Percentiles rank a stretch among this genome's conserved stretches.
phyloP scores from a whole-genome alignment of 1,140 invertebrate genomes.

The Brevipalpus yothersi region DNA sequence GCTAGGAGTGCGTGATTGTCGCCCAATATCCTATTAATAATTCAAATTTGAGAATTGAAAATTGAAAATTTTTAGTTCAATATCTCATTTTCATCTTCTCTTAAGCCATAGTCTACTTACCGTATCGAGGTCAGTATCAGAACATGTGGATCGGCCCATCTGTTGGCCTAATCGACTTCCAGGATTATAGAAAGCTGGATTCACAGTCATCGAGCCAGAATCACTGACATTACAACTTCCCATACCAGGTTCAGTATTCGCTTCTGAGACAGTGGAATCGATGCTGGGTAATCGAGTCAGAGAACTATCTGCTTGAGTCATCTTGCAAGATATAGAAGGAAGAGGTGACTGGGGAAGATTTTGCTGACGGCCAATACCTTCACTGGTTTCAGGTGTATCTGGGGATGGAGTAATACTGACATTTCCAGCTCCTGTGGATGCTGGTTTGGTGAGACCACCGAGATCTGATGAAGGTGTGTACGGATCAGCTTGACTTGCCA shows the following conservation, averaged over 20 bases:
- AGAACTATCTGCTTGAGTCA: conserved; percentile 5
- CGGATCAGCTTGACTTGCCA: conserved; percentile 2
- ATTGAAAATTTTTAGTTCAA: background rate
- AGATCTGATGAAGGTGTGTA: background rate
- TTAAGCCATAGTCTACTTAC: background rate
- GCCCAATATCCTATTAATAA: conserved; percentile 18
- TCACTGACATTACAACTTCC: conserved; percentile 31
- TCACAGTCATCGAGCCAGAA: conserved; percentile 52
- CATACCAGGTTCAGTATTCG: conserved; percentile 12
- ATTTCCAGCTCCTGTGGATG: background rate
- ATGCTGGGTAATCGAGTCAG: conserved; percentile 62
- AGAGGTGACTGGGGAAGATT: conserved; percentile 23
- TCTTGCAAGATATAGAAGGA: background rate
- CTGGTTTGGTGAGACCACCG: background rate
- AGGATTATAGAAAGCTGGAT: conserved; percentile 33
- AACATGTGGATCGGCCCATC: conserved; percentile 61
- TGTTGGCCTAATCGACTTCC: conserved; percentile 24
- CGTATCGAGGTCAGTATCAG: conserved; percentile 64
- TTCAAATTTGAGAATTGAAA: background rate
- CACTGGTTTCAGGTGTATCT: conserved; percentile 12
- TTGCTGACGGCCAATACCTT: conserved; percentile 22
- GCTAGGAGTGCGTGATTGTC: conserved; percentile 43
- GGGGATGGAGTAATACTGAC: conserved; percentile 9
- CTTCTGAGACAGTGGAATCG: conserved; percentile 46
- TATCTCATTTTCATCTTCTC: background rate